These are phyloP conservation scores for Phaethon lepturus DNA, from an alignment of 2,113 vertebrate genomes.

Conservation along the genomic window DNA sequence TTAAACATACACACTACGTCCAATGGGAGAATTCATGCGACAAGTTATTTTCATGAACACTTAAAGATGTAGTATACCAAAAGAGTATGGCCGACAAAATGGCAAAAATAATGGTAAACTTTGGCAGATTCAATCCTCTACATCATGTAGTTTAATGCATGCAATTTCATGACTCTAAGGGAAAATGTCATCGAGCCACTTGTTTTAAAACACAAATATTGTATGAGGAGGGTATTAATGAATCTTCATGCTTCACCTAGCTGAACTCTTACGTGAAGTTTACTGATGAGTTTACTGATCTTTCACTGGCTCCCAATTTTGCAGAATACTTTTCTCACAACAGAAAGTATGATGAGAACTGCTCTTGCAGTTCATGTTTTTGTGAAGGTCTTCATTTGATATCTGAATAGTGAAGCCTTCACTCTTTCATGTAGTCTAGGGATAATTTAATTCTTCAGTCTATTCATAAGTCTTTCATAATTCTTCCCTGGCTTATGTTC, in stretches of 20 bases:
- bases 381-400: not conserved
- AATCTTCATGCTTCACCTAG: not conserved
- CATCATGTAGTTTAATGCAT: not conserved
- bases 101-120: not conserved
- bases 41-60: not conserved
- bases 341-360: not conserved
- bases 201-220: not conserved
- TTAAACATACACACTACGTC: fast-evolving
- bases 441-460: not conserved
- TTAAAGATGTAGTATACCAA: not conserved
- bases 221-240: not conserved
- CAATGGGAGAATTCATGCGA: not conserved
- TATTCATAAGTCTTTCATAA: not conserved
- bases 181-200: not conserved
- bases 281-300: not conserved
- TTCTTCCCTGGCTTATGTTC: not conserved
- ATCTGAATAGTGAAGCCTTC: not conserved
- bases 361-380: not conserved
- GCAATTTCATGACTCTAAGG: not conserved
- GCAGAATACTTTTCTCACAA: not conserved
- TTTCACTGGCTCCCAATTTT: not conserved
- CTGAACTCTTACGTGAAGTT: not conserved
- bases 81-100: not conserved
- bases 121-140: not conserved
- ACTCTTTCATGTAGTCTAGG: not conserved